These are phyloP conservation scores for Cheiracanthium punctorium DNA, from an alignment of 2,888 invertebrate genomes.

Conservation along the genomic window DNA sequence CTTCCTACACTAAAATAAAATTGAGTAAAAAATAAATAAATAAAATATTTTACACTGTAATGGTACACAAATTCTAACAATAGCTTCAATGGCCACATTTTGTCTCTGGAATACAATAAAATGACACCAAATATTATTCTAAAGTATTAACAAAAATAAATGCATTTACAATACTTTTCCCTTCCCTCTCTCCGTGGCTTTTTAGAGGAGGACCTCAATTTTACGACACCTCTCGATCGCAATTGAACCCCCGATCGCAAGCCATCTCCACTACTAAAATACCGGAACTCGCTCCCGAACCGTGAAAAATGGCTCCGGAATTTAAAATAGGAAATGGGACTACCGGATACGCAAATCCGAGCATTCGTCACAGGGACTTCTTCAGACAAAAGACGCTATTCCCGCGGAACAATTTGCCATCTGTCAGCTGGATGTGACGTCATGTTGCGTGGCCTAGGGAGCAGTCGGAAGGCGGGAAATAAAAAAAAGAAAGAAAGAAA, in stretches of 20 bases:
- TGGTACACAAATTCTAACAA: too few species aligned
- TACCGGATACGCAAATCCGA: not conserved
- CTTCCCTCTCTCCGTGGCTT: too few species aligned
- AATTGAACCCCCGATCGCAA: not conserved
- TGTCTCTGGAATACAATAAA: too few species aligned
- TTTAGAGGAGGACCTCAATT: not conserved
- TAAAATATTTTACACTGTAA: too few species aligned
- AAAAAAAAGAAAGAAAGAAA: too few species aligned
- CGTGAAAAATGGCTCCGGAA: constrained; percentile 9
- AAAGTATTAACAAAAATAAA: too few species aligned
- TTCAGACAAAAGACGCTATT: not conserved
- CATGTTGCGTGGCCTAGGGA: not conserved
- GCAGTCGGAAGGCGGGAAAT: too few species aligned
- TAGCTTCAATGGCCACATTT: too few species aligned
- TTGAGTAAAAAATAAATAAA: too few species aligned
- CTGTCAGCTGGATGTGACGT: constrained; percentile 4
- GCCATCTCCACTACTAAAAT: not conserved
- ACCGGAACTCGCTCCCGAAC: not conserved
- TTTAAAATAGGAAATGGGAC: not conserved
- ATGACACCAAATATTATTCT: too few species aligned
- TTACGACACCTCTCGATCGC: not conserved
- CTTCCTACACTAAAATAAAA: too few species aligned
- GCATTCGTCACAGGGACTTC: constrained; percentile 5
- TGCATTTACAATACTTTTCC: too few species aligned
- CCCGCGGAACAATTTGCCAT: constrained; percentile 9